Percentiles rank a stretch among this genome's conserved stretches.
phyloP scores from a whole-genome alignment of 2,113 vertebrate species.

The Larimichthys crocea region DNA sequence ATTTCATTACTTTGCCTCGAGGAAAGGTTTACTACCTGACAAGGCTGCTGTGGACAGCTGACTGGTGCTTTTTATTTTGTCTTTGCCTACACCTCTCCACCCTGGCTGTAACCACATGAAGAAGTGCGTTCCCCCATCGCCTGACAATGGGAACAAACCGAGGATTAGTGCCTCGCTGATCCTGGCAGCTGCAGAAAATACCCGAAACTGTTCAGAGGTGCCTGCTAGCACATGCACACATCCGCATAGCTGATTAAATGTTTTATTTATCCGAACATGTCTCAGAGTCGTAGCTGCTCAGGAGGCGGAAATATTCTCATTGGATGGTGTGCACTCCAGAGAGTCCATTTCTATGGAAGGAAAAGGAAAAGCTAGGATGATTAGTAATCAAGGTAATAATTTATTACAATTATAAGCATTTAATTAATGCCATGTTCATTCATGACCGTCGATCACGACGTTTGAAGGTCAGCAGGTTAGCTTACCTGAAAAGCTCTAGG shows the following conservation, averaged over 20 bases:
- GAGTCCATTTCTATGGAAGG: slow-evolving; percentile 13
- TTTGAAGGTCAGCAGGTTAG: neutral
- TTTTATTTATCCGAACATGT: slow-evolving; percentile 66
- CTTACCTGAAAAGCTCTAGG: neutral
- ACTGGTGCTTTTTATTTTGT: slow-evolving; percentile 67
- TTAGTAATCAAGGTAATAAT: neutral
- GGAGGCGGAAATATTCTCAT: slow-evolving; percentile 49
- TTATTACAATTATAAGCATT: neutral
- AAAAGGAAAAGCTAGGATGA: neutral
- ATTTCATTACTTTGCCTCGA: slow-evolving; percentile 70
- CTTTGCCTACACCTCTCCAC: slow-evolving; percentile 52
- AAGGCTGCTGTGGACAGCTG: slow-evolving; percentile 61
- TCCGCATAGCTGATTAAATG: slow-evolving; percentile 58
- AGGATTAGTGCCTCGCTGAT: slow-evolving; percentile 71
- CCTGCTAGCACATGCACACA: slow-evolving; percentile 34
- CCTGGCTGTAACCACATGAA: slow-evolving; percentile 56
- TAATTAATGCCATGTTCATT: neutral
- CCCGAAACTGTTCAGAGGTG: slow-evolving; percentile 46
- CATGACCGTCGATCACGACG: neutral
- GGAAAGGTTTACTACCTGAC: slow-evolving; percentile 57
- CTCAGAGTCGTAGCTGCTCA: slow-evolving; percentile 47
- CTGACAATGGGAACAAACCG: slow-evolving; percentile 64
- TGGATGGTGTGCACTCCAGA: slow-evolving; percentile 32
- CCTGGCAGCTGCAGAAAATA: slow-evolving; percentile 62
- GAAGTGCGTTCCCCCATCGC: slow-evolving; percentile 29